phyloP scores from a whole-genome alignment of 1,140 invertebrate genomes.

The Paraescarpia echinospica region DNA sequence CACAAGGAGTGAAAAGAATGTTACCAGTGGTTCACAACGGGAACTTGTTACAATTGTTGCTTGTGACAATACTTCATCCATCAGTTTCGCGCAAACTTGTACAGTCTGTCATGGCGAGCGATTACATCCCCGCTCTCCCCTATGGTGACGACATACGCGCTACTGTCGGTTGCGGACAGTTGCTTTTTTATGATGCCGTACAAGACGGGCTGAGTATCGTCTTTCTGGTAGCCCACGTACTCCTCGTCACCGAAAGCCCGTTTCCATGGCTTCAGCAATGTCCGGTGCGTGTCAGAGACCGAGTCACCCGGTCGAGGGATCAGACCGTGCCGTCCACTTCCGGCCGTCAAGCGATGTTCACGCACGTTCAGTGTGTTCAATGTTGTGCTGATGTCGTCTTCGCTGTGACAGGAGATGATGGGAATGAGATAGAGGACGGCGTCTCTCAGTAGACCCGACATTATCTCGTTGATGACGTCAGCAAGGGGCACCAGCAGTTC shows the following conservation, averaged over 20 bases:
- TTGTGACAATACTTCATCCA: too few relatives aligned
- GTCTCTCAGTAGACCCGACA: conserved; percentile 27
- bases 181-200: not conserved
- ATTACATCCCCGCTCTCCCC: not conserved
- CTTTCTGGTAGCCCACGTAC: not conserved
- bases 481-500: conserved; percentile 32
- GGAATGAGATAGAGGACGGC: conserved; percentile 35
- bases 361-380: not conserved
- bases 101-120: not conserved
- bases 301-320: not conserved
- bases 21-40: not conserved
- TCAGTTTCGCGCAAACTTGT: not conserved
- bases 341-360: not conserved
- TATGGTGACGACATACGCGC: not conserved
- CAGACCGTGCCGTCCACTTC: not conserved
- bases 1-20: too few relatives aligned
- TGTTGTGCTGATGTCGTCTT: not conserved
- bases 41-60: not conserved
- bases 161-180: not conserved
- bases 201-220: not conserved
- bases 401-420: conserved; percentile 24
- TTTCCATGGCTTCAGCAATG: not conserved
- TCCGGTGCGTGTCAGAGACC: not conserved
- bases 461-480: conserved; percentile 31
- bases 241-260: not conserved